Evolutionary conservation across 2,113 vertebrate species (phyloP), one percentile per base, ranked within the genome.

Genomic region (Triplophysa siluroides): DNA sequence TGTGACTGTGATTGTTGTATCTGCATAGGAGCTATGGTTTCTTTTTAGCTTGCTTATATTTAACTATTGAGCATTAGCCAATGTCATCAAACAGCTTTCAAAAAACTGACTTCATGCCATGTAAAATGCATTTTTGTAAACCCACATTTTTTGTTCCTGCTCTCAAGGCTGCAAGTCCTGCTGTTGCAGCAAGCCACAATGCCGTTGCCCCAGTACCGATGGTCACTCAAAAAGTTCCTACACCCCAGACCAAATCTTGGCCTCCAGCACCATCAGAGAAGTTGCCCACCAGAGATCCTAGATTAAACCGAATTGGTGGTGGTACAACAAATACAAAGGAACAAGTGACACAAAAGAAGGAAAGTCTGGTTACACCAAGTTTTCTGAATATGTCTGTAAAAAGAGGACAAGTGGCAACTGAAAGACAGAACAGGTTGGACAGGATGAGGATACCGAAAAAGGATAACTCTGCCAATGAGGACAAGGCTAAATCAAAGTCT

Each of bases 231-330:
- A 85, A 92, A 0, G 66, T 88, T 78, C 81, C 93, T 9, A 83
- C 89, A 67, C 90, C 89, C 56, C 76, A 88, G 8, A 92, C 95
- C 70, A 95, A 95, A 80, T 92, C 93, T 58, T 93, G 93, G 88
- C 88, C 92, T 24, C 88, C 94, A 66, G 92, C 93, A 21, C 92
- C 92, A 82, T 88, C 93, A 24, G 96, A 98, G 52, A 97, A 97
- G 86, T 83, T 90, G 10, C 85, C 94, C 24, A 95, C 93, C 58
- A 92, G 97, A 84, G 98, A 98, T 89, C 98, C 97, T 41, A 95
- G 98, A 29, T 92, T 99, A 79, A 97, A 96, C 86, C 93, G 97
- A 70, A 50, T 78, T 78, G 83, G 33, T 6, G 33, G 33, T 7
- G 33, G 83, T 80, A 91, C 86, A 9, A 90, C 92, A 72, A 94